Evolutionary conservation across 1,140 invertebrate genomes (phyloP), one percentile per base, ranked within the genome.

Genomic region (Physella acuta): DNA sequence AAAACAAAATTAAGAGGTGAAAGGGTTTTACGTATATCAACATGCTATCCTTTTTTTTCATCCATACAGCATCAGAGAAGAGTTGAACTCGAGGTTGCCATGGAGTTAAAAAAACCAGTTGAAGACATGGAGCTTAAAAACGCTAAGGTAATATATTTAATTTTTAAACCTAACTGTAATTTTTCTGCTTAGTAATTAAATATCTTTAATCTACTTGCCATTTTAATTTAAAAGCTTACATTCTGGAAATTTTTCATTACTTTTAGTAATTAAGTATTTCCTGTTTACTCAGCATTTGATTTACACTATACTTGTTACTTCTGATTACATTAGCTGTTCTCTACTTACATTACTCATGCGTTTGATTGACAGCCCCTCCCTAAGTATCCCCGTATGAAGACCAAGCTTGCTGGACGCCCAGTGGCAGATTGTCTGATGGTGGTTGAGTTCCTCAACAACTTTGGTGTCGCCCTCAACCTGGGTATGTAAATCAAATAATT

Each of bases 381-480:
- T 0, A 88, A 90, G 5, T 85, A 93, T 34, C 89, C 91, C 34
- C 87, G 97, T 73, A 89, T 91, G 0, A 93, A 93, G 17, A 85
- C 95, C 36, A 91, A 91, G 76, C 84, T 97, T 16, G 87, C 91
- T 0, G 94, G 93, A 0, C 90, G 93, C 81, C 94, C 94, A 0
- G 94, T 96, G 86, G 91, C 93, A 1, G 94, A 97, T 85, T 87
- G 92, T 44, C 87, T 97, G 3, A 96, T 97, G 92, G 92, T 95
- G 2, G 93, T 93, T 79, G 95, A 98, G 86, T 98, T 98, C 83
- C 87, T 97, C 56, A 92, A 96, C 77, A 98, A 96, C 83, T 98
- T 98, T 82, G 94, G 93, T 31, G 92, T 94, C 84, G 94, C 94
- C 0, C 86, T 98, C 14, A 94, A 94, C 52, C 96, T 97, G 79